Base-by-base conservation (phyloP, 2,797 vertebrate species). In the Chromobotia macracanthus region DNA sequence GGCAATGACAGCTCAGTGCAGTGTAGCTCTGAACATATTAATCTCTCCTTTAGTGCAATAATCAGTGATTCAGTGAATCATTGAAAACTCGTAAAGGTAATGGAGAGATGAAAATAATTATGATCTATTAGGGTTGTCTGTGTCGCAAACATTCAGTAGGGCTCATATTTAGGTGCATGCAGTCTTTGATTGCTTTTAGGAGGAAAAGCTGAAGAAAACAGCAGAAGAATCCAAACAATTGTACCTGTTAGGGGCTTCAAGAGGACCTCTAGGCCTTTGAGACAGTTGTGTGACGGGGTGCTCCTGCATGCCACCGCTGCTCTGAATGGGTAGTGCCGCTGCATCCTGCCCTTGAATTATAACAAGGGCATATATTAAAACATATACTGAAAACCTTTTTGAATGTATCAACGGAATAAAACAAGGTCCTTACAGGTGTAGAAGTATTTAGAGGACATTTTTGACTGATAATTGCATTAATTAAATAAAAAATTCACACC, bases 401-500 rank as follows among this genome's bases (percentile, higher is more conserved):
- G 10, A 44, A 44, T 44, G 41, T 44, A 44, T 44, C 41, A 44
- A 44, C 9, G 11, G 41, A 11, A 44, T 44, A 10, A 44, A 38
- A 44, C 10, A 31, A 31, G 41, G 11, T 44, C 10, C 10, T 44
- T 44, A 44, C 41, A 44, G 9, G 9, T 44, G 9, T 44, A 44
- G 41, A 11, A 44, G 3, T 44, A 10, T 44, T 44, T 44, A 44
- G 10, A 44, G 41, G 0, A 44, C 41, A 31, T 60, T 23, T 25
- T n/a, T 23, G 23, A 18, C 18, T 46, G 0, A 5, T 1, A 69
- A 38, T 23, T 9, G 21, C 31, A 79, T 71, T 77, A 79, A 80
- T 5, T 16, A 31, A 76, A 8, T 50, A 79, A 23, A 16, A 15
- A 86, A 80, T 66, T 74, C 89, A 84, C 87, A 94, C 92, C 92